These are phyloP conservation scores for Cliona cf. orientalis DNA, from an alignment of 37 sponge, comb jelly and placozoan species.

Conservation along the genomic window DNA sequence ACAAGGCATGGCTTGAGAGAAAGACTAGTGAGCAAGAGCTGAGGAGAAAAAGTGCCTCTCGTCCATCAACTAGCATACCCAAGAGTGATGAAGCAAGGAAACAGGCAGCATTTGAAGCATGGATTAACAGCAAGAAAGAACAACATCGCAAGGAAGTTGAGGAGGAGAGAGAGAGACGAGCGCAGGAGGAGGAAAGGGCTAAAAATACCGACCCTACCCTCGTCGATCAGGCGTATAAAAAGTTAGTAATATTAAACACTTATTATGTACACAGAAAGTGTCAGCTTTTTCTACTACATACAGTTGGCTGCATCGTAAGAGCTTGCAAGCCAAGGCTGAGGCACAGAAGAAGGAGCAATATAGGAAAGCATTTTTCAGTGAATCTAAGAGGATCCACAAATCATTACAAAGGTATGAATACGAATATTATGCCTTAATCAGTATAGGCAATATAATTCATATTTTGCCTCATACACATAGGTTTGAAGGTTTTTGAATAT, in stretches of 20 bases:
- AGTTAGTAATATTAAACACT: slow-evolving; percentile 7
- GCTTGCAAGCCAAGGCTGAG: slow-evolving; percentile 29
- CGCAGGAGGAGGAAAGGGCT: slow-evolving; percentile 29
- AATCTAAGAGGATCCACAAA: slow-evolving; percentile 9
- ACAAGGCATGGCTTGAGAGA: slow-evolving; percentile 54
- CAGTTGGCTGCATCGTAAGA: slow-evolving; percentile 68
- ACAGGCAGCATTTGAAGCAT: slow-evolving; percentile 31
- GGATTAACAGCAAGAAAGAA: slow-evolving; percentile 57
- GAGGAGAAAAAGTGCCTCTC: background rate
- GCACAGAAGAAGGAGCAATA: slow-evolving; percentile 30
- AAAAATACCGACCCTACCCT: slow-evolving; percentile 9
- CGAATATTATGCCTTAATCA: background rate
- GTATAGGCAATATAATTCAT: too few species aligned
- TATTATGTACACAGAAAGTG: background rate
- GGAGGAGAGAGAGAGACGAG: background rate
- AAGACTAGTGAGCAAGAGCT: slow-evolving; percentile 3
- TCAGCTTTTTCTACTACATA: background rate
- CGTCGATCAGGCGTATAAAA: slow-evolving; percentile 56
- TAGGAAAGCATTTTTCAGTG: slow-evolving; percentile 29
- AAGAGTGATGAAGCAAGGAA: background rate
- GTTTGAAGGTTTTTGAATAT: background rate
- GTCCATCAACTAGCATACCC: background rate
- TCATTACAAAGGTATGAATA: background rate
- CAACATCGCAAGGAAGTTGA: slow-evolving; percentile 18
- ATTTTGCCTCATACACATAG: too few species aligned